Base-by-base conservation (phyloP, 2,113 vertebrate species). In the Eleginops maclovinus region DNA sequence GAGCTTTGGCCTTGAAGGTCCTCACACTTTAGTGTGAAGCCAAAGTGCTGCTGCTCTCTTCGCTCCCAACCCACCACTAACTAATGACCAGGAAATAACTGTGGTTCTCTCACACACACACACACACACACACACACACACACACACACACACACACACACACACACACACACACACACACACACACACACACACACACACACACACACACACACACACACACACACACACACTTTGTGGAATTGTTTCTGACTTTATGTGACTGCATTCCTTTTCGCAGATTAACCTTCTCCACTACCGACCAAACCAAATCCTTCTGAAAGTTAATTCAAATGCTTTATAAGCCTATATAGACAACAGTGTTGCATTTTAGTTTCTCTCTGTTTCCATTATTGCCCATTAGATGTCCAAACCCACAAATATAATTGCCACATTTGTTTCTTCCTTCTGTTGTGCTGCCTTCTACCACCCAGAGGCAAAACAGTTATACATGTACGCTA, bases 41-140 rank as follows among this genome's bases (percentile, higher is more conserved):
- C 78, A 59, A 56, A 73, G 77, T 58, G 71, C 79, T 75, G 81
- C 79, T 79, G 60, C 77, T 70, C 65, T 68, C 53, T 58, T 72
- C 54, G 85, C 85, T 81, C 83, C 85, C 75, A 79, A 74, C 72
- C 58, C 74, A 84, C 86, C 82, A 17, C 87, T 76, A 88, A 91
- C 84, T 92, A 93, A 93, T 91, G 86, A 91, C 81, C 89, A 85
- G 89, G 91, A 93, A 93, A 93, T 93, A 90, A 90, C 90, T 94
- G 93, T 88, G 94, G 93, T 91, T 79, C 62, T 22, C 69, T 62
- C 88, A 77, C 75, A 78, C 67, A 60, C 83, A 71, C 31, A 79
- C 61, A 72, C 54, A 70, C 64, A 65, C 47, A 60, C 51, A 36
- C 28, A 75, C 63, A 40, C 79, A 66, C 79, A 73, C 61, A 75